A percentile compares a stretch with the other conserved stretches of the same genome.
Conservation (phyloP, 2,113 vertebrate species). For the Solea senegalensis region DNA sequence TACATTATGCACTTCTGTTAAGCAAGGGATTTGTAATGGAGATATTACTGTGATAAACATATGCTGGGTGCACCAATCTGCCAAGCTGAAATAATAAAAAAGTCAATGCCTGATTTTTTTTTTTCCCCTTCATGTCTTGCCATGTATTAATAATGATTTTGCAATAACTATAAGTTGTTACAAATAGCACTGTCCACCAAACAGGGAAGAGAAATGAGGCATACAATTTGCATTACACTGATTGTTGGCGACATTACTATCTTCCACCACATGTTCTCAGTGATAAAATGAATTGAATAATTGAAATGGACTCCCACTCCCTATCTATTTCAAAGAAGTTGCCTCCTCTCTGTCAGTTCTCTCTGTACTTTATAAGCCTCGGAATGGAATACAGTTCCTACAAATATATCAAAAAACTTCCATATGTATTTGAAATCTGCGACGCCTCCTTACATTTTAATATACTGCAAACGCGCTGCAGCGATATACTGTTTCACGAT, state of each 20-base stretch:
- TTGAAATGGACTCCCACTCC: constrained; percentile 47
- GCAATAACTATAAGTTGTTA: constrained; percentile 21
- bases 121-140: constrained; percentile 16
- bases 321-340: constrained; percentile 41
- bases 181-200: constrained; percentile 14
- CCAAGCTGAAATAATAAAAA: constrained; percentile 28
- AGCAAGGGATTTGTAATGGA: constrained; percentile 85
- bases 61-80: constrained; percentile 69
- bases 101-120: not conserved
- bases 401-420: not conserved
- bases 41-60: constrained; percentile 88
- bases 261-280: constrained; percentile 42
- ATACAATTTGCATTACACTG: constrained; percentile 47
- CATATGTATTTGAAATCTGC: constrained; percentile 15
- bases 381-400: not conserved
- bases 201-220: constrained; percentile 14
- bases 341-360: constrained; percentile 15
- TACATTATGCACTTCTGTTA: constrained; percentile 85
- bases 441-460: constrained; percentile 15
- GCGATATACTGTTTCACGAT: constrained; percentile 30
- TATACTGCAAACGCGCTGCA: constrained; percentile 2
- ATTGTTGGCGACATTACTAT: constrained; percentile 57
- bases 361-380: constrained; percentile 8
- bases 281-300: constrained; percentile 61
- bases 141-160: constrained; percentile 47